phyloP scores from a whole-genome alignment of 1,140 invertebrate species.

The Drosophila watanabei region DNA sequence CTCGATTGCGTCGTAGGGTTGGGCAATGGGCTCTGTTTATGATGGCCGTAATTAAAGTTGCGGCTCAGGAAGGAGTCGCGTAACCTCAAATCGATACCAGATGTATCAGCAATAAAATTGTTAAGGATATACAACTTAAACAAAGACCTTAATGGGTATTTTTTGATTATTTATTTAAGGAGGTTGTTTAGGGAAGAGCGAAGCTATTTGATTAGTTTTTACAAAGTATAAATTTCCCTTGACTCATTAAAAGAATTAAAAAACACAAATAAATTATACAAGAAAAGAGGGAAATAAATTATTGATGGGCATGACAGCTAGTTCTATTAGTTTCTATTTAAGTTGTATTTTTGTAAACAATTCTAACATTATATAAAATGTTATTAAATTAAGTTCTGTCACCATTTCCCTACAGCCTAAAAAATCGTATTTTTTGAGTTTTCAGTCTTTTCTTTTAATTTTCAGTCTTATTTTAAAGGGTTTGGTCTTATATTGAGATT shows the following conservation, averaged over 20 bases:
- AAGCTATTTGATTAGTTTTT: no score
- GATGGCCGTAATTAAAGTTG: conserved; percentile 52
- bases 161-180: neutral
- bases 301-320: no score
- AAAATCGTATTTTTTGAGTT: no score
- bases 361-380: no score
- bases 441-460: no score
- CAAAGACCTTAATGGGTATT: neutral
- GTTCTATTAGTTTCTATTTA: no score
- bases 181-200: neutral
- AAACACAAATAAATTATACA: neutral
- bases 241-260: neutral
- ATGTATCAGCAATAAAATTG: conserved; percentile 15
- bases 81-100: conserved; percentile 37
- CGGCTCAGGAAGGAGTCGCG: conserved; percentile 14
- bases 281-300: neutral
- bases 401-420: no score
- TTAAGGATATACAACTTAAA: neutral
- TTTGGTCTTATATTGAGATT: no score
- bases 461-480: no score
- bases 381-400: neutral
- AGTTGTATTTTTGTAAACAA: no score
- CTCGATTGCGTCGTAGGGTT: conserved; percentile 10
- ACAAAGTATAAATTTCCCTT: no score
- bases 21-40: conserved; percentile 33